phyloP scores from a whole-genome alignment of 2,113 vertebrate genomes.

The Promerops cafer region DNA sequence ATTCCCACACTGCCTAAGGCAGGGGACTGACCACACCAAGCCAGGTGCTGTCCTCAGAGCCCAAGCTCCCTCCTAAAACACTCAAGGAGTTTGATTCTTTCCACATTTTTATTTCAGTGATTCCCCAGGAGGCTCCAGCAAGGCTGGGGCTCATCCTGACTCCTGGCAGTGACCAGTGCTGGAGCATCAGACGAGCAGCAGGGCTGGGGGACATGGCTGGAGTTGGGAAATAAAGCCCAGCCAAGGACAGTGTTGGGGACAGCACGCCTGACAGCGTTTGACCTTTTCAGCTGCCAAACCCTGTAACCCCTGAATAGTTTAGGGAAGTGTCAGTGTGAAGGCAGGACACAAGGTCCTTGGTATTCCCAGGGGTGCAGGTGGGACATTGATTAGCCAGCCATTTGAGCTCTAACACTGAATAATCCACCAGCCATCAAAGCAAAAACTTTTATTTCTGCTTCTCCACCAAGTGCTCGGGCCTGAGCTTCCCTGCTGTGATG shows the following conservation, averaged over 20 bases:
- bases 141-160: neutral
- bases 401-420: neutral
- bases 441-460: neutral
- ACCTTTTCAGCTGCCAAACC: neutral
- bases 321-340: neutral
- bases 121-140: neutral
- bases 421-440: neutral
- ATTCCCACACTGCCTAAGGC: neutral
- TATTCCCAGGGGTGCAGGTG: neutral
- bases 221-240: neutral
- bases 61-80: neutral
- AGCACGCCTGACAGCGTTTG: fast-evolving
- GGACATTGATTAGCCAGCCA: neutral
- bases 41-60: neutral
- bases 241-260: neutral
- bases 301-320: neutral
- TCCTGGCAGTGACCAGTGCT: fast-evolving
- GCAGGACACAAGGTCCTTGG: neutral
- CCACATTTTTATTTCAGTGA: neutral
- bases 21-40: neutral
- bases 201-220: fast-evolving
- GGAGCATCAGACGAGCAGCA: fast-evolving
- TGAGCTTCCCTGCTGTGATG: neutral
- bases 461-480: fast-evolving
- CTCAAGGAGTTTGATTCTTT: neutral